Percentiles rank a stretch among this genome's conserved stretches.
phyloP scores from a whole-genome alignment of 2,113 vertebrate species.

The Mirounga angustirostris region DNA sequence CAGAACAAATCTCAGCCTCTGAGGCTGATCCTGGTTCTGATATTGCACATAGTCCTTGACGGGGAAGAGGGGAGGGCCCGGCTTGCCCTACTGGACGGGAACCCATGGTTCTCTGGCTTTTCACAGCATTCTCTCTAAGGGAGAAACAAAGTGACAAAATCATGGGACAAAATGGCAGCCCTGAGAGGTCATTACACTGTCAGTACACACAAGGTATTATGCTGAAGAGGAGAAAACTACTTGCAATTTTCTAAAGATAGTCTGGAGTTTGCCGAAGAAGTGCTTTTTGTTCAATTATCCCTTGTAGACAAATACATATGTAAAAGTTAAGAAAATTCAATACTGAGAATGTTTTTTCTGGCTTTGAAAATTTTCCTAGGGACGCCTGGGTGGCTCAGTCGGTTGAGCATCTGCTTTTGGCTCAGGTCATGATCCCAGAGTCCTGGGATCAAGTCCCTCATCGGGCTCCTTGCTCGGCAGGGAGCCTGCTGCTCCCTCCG shows the following conservation, averaged over 20 bases:
- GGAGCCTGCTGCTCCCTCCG: no score
- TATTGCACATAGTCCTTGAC: neutral
- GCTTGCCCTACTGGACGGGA: neutral
- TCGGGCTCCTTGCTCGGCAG: no score
- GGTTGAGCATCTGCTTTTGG: no score
- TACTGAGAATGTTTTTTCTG: neutral
- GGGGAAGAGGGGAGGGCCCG: neutral
- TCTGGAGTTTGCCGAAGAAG: neutral
- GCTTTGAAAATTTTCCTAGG: neutral
- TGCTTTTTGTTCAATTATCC: neutral
- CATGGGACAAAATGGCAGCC: neutral
- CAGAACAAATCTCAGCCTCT: constrained; percentile 9
- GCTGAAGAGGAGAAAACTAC: neutral
- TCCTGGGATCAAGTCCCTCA: no score
- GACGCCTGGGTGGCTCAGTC: no score
- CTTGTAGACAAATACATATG: neutral
- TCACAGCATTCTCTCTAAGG: neutral
- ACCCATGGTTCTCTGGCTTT: neutral
- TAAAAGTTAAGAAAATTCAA: constrained; percentile 32
- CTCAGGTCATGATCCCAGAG: no score
- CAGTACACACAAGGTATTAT: neutral
- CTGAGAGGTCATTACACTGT: neutral
- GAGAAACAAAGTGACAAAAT: neutral
- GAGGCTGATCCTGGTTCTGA: neutral
- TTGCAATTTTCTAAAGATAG: neutral